Evolutionary conservation across 2,797 vertebrate species (phyloP), one percentile per base, ranked within the genome.

Genomic region (Enteromius argenteus): DNA sequence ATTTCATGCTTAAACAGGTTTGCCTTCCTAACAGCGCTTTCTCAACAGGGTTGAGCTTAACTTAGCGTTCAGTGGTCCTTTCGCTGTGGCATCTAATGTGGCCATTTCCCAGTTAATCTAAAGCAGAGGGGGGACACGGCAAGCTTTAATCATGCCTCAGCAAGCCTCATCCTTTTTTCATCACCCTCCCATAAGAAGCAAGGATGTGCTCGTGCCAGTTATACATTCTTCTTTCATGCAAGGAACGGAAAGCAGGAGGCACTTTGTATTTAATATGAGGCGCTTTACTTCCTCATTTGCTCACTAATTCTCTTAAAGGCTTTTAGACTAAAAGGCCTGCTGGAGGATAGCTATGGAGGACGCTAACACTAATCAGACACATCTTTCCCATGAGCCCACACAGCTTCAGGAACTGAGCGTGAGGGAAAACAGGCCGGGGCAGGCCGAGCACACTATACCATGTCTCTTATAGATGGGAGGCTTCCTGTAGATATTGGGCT

Each of bases 401-500:
- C 81, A 62, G 71, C 81, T 81, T 75, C 72, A 84, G 23, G 44
- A 42, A 67, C 19, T 66, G 23, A 68, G 53, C 19, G 21, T 73
- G 68, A 76, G 80, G 64, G 30, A n/a, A 81, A n/a, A 80, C 83
- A 19, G 58, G 73, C 79, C 42, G 10, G 42, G 82, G 58, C 62
- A 81, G 84, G 64, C 66, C 30, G 62, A 76, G 73, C 81, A 49
- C 85, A 89, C 86, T 79, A 84, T 89, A 99, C 98, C 98, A 92
- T 97, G 96, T 94, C 96, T 96, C 92, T 96, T 97, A 96, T 99
- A 99, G 97, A 99, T 99, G 94, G 98, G 98, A 19, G 97, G 97
- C 90, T 97, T 99, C 96, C 97, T 95, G 96, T 99, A 99, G 97
- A 99, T 98, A 96, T 97, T 97, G 91, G 96, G 97, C 86, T 99